phyloP scores from a whole-genome alignment of 2,113 vertebrate genomes.

The Astur gentilis region DNA sequence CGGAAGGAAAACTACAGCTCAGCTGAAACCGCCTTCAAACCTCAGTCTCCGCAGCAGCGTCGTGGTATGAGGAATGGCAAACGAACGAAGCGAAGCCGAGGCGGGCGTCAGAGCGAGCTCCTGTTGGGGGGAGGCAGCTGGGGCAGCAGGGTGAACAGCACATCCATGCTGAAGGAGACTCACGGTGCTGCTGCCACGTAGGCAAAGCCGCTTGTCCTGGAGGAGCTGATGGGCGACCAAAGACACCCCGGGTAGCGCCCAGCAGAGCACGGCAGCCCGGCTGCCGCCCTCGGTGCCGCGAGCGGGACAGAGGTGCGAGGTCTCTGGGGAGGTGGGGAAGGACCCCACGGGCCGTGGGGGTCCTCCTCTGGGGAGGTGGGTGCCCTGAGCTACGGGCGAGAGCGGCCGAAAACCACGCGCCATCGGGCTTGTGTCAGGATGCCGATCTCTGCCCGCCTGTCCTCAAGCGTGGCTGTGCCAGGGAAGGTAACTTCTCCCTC shows the following conservation, averaged over 20 bases:
- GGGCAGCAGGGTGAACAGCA: not conserved
- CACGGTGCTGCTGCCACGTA: not conserved
- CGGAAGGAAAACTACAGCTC: not conserved
- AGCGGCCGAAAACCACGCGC: rapidly evolving
- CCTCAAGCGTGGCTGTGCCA: not conserved
- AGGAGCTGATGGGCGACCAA: not conserved
- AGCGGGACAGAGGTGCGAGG: rapidly evolving
- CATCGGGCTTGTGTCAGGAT: not conserved
- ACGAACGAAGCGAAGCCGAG: rapidly evolving
- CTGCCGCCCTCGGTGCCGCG: rapidly evolving
- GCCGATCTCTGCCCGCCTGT: rapidly evolving
- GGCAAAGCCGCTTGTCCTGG: not conserved
- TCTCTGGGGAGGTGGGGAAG: not conserved
- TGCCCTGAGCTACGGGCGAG: not conserved
- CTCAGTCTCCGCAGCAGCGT: rapidly evolving
- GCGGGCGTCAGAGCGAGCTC: not conserved
- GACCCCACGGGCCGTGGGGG: not conserved
- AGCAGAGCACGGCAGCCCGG: not conserved
- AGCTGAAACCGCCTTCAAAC: not conserved
- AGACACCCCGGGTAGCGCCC: rapidly evolving
- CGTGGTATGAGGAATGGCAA: rapidly evolving
- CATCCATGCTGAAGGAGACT: not conserved
- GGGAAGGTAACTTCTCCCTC: not conserved
- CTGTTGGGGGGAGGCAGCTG: not conserved
- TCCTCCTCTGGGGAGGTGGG: too few relatives aligned